Evolutionary conservation across 2,113 vertebrate genomes (phyloP).

Genomic region (Mionectes macconnelli): DNA sequence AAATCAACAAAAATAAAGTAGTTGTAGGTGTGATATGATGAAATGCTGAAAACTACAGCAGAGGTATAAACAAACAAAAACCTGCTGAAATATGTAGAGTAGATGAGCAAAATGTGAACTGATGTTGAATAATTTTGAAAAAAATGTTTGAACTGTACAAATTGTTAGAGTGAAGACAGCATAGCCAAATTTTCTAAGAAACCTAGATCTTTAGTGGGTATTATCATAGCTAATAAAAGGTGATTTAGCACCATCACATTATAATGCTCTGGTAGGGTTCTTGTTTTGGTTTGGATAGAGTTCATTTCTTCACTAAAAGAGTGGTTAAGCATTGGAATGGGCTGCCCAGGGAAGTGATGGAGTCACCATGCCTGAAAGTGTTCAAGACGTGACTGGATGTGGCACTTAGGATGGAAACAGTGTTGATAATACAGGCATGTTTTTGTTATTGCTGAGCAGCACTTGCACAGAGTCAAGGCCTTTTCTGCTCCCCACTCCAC

Average conservation of each 20-base stretch:
- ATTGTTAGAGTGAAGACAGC: background rate
- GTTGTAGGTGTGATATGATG: background rate
- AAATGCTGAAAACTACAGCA: background rate
- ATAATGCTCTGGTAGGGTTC: background rate
- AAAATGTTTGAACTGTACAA: background rate
- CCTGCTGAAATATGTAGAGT: background rate
- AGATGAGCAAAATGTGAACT: background rate
- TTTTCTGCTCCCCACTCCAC: background rate
- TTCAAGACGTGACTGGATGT: background rate
- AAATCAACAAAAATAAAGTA: background rate
- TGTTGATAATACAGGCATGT: background rate
- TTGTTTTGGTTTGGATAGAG: background rate
- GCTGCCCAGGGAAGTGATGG: background rate
- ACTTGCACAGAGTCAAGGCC: background rate
- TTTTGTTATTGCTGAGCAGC: background rate
- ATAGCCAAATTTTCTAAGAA: background rate
- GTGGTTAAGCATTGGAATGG: background rate
- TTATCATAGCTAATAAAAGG: constrained; percentile 27
- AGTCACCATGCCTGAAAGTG: background rate
- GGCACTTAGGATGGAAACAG: background rate
- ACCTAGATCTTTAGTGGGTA: background rate
- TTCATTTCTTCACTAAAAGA: background rate
- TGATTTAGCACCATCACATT: background rate
- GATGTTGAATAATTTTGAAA: background rate
- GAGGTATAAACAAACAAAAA: background rate